These are phyloP conservation scores for Melanocharis versteri DNA, from an alignment of 2,113 vertebrate genomes.

Conservation along the genomic window DNA sequence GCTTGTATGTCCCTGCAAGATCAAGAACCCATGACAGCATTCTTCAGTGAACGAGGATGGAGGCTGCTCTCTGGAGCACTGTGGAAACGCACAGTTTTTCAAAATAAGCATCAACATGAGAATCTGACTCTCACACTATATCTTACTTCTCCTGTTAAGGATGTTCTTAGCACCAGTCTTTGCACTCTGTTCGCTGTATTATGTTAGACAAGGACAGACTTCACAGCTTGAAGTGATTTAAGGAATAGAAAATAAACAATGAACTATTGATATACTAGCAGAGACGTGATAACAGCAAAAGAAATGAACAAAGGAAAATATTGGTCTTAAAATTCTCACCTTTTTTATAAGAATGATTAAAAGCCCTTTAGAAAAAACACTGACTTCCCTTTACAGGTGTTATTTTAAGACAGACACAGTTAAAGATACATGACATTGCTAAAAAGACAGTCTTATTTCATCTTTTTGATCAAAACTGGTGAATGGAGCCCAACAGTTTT, in stretches of 20 bases:
- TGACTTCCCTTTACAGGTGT: accelerated
- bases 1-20: background rate
- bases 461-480: background rate
- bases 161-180: background rate
- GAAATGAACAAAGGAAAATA: background rate
- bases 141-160: background rate
- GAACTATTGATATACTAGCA: background rate
- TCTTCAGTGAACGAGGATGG: background rate
- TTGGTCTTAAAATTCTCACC: background rate
- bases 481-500: background rate
- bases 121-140: background rate
- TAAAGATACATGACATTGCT: background rate
- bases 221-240: background rate
- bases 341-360: background rate
- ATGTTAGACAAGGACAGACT: background rate
- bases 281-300: background rate
- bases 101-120: background rate
- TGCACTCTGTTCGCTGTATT: background rate
- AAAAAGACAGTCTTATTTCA: background rate
- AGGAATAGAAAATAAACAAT: background rate
- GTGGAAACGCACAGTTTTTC: background rate
- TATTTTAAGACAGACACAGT: background rate
- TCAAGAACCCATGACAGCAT: background rate
- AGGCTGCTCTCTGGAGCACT: background rate
- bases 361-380: background rate